phyloP scores from a whole-genome alignment of 2,113 vertebrate species.

The Brachyhypopomus gauderio region DNA sequence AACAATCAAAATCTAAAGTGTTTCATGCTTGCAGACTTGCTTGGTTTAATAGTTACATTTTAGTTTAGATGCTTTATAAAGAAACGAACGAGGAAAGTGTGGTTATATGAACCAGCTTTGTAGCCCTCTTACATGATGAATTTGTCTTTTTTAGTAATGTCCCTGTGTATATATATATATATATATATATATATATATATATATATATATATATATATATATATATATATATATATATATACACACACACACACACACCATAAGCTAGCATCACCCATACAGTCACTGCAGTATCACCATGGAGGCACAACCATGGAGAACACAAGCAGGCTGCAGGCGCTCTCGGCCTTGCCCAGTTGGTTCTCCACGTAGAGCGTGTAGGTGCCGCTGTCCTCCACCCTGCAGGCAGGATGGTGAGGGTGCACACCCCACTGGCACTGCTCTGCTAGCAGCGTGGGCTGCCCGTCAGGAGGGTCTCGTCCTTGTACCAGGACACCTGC shows the following conservation, averaged over 20 bases:
- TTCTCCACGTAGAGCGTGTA: conserved; percentile 70
- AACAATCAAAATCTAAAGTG: neutral
- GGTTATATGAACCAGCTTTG: neutral
- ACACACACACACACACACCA: too few species aligned
- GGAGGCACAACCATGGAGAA: conserved; percentile 55
- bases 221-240: too few species aligned
- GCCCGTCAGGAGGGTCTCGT: conserved; percentile 57
- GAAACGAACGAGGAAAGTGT: neutral
- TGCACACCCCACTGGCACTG: conserved; percentile 64
- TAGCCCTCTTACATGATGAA: conserved; percentile 61
- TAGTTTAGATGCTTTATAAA: neutral
- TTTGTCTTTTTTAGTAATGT: conserved; percentile 70
- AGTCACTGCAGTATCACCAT: neutral
- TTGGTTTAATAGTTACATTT: conserved; percentile 9
- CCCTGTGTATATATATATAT: too few species aligned
- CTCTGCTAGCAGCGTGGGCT: conserved; percentile 65
- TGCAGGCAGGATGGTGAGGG: conserved; percentile 64
- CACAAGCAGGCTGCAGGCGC: conserved; percentile 64
- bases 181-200: too few species aligned
- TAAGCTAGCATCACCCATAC: too few species aligned
- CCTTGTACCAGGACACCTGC: conserved; percentile 63
- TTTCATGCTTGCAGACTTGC: neutral
- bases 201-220: too few species aligned
- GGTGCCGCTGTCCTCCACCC: conserved; percentile 59
- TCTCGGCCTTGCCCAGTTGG: conserved; percentile 61